Percentiles rank a stretch among this genome's conserved stretches.
Conservation (phyloP, 2,113 vertebrate genomes). For the Rattus rattus region DNA sequence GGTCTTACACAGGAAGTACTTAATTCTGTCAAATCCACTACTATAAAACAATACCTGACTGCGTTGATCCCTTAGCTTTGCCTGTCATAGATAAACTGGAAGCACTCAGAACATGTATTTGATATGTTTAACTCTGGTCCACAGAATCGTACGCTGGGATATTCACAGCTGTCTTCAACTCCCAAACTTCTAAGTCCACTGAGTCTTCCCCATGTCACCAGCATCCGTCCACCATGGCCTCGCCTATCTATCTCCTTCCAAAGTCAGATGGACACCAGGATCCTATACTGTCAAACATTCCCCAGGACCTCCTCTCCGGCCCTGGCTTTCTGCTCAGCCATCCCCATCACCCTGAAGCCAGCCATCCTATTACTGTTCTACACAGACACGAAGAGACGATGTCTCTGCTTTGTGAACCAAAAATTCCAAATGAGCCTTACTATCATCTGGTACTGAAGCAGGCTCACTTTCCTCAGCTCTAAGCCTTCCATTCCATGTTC, state of each 20-base stretch:
- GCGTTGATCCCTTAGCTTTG: not conserved
- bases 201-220: not conserved
- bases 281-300: not conserved
- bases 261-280: fast-evolving
- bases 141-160: not conserved
- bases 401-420: not conserved
- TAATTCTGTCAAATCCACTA: not conserved
- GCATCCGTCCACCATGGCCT: fast-evolving
- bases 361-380: not conserved
- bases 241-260: not conserved
- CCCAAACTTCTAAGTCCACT: not conserved
- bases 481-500: not conserved
- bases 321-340: not conserved
- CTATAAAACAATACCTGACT: not conserved
- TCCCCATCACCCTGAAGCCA: not conserved
- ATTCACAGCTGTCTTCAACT: not conserved
- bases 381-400: no score
- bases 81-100: not conserved
- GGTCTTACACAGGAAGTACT: constrained; percentile 7
- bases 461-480: not conserved
- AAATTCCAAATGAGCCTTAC: not conserved
- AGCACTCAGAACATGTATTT: not conserved
- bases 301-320: not conserved
- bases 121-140: not conserved
- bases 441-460: not conserved